A percentile compares a stretch with the other conserved stretches of the same genome.
Evolutionary conservation across 2,797 vertebrate species (phyloP).

Genomic region (Numenius phaeopus): DNA sequence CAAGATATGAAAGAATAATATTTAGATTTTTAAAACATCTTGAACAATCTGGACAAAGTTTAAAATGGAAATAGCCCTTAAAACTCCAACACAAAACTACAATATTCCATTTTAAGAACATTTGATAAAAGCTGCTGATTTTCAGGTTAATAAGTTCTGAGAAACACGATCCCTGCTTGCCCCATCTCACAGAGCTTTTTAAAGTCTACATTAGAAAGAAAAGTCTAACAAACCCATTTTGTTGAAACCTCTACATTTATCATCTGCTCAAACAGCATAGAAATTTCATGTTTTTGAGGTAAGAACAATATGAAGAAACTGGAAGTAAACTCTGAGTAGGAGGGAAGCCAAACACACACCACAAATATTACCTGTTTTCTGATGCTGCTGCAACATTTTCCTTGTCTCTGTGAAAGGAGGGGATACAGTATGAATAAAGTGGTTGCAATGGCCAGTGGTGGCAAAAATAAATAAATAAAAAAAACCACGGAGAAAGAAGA

Average conservation of each 20-base stretch:
- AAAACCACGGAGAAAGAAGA: not conserved
- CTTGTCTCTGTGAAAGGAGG: constrained; percentile 80
- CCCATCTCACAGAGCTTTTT: not conserved
- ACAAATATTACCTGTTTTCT: constrained; percentile 77
- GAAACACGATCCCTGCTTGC: not conserved
- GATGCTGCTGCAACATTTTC: constrained; percentile 71
- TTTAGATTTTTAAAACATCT: not conserved
- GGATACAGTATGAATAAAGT: constrained; percentile 60
- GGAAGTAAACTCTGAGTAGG: not conserved
- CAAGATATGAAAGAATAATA: not conserved
- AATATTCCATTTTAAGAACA: not conserved
- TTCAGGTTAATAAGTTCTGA: not conserved
- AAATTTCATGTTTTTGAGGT: not conserved
- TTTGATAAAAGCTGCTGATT: not conserved
- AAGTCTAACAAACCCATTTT: not conserved
- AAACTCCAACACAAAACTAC: not conserved
- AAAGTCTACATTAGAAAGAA: not conserved
- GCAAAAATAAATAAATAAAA: not conserved
- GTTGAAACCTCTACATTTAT: not conserved
- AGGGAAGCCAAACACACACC: not conserved
- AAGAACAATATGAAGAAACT: not conserved
- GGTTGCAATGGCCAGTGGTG: not conserved
- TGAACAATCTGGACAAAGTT: not conserved
- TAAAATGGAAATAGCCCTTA: not conserved
- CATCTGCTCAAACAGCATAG: not conserved